Base-by-base conservation (phyloP, 2,888 invertebrate species). In the Timandra comae region DNA sequence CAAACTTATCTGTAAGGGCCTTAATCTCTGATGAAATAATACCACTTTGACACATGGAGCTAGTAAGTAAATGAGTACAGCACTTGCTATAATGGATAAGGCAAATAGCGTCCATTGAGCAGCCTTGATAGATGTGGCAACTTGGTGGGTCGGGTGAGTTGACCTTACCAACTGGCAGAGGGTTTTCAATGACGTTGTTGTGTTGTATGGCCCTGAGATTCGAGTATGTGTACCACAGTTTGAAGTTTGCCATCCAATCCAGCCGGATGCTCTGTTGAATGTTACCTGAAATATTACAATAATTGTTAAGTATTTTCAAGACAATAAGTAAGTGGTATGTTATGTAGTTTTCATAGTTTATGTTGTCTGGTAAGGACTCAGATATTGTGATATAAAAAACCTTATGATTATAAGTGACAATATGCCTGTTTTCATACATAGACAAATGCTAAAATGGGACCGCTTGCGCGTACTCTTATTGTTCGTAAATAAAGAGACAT, bases 191-290 rank as follows among this genome's bases (percentile, higher is more conserved):
- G 80, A 73, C 1, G 46, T 41, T 0, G 69, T 50, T 0, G 63
- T 42, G 38, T 71, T 70, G 51, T 75, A 73, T 0, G 86, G 86
- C 0, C 87, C 87, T 0, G 71, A 52, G 4, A 87, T 56, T 1
- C 63, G 60, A 0, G 79, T 63, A 6, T 68, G 56, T 0, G 81
- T 65, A 0, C 87, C 87, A 33, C 87, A 87, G 21, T 63, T 59
- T 0, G 86, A 78, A 0, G 70, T 62, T 29, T 68, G 63, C 56
- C 77, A 87, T 19, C 84, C 79, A 10, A 87, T 80, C 69, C 80
- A 82, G 33, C 76, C 73, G 7, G 71, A 74, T 12, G 86, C 78
- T 40, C 81, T 68, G 48, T 87, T 87, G 61, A 87, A 87, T 29
- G 77, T 31, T 1, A 86, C 74, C 82, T 84, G 70, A 0, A 67